Evolutionary conservation across 2,888 invertebrate genomes (phyloP).

Genomic region (Hirtodrosophila cameraria): DNA sequence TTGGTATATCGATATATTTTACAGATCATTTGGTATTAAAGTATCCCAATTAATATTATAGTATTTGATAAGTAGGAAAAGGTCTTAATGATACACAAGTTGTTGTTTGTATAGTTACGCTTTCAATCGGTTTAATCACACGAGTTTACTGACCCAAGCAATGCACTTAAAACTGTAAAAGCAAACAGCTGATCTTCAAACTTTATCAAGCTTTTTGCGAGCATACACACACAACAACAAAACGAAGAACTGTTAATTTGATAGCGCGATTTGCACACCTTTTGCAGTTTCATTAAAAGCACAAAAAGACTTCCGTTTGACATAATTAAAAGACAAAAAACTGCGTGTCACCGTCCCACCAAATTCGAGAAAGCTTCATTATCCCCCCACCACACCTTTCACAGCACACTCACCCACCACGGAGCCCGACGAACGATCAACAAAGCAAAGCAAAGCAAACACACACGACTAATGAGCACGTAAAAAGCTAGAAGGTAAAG

Average conservation of each 20-base stretch:
- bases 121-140: too few species aligned
- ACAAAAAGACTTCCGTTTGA: constrained; percentile 56
- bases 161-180: constrained; percentile 34
- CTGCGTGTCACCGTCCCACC: constrained; percentile 21
- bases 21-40: too few species aligned
- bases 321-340: constrained; percentile 19
- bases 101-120: too few species aligned
- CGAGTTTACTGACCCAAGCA: background rate
- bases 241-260: constrained; percentile 46
- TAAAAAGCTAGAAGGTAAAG: background rate
- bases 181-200: constrained; percentile 25
- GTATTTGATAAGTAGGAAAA: too few species aligned
- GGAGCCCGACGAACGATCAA: constrained; percentile 1
- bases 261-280: constrained; percentile 34
- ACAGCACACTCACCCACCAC: constrained; percentile 5
- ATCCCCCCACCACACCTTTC: background rate
- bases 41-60: too few species aligned
- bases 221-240: background rate
- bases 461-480: too few species aligned
- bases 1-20: too few species aligned
- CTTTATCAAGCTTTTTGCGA: constrained; percentile 8
- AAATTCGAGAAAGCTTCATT: background rate
- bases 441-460: background rate
- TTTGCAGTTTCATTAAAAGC: constrained; percentile 40
- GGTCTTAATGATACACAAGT: too few species aligned